Conservation (phyloP, 2,888 invertebrate species). For the Brachylomia viminalis region DNA sequence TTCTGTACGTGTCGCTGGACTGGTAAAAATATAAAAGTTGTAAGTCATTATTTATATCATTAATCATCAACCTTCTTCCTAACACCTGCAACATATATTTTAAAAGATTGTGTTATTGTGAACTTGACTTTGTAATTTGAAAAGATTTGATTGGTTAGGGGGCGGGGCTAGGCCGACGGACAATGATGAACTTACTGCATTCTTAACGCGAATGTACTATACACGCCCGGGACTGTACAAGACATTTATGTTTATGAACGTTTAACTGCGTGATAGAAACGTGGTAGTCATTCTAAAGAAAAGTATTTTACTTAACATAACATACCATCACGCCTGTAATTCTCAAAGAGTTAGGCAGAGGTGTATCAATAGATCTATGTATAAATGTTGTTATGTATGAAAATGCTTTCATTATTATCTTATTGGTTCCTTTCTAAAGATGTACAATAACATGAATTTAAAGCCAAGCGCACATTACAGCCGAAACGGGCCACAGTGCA, state of each 20-base stretch:
- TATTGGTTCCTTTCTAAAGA: not conserved
- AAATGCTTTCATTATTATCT: not conserved
- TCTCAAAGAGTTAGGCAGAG: not conserved
- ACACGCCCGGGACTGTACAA: constrained; percentile 29
- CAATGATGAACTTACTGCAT: too few species aligned
- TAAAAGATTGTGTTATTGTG: too few species aligned
- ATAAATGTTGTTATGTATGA: not conserved
- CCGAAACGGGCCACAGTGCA: not conserved
- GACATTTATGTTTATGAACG: constrained; percentile 39
- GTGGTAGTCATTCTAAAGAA: not conserved
- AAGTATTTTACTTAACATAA: not conserved
- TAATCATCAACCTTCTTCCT: too few species aligned
- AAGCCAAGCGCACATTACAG: not conserved
- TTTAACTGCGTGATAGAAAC: constrained; percentile 11
- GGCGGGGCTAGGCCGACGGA: too few species aligned
- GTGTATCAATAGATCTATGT: not conserved
- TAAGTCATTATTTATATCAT: too few species aligned
- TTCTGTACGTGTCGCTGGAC: too few species aligned
- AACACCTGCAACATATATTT: too few species aligned
- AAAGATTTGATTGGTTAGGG: too few species aligned
- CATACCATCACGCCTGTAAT: not conserved
- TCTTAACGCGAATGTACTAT: too few species aligned
- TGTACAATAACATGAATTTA: not conserved
- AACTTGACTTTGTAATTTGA: too few species aligned
- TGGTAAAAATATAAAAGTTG: too few species aligned